These are phyloP conservation scores for Scaptomyza cyrtandrae DNA, from an alignment of 2,888 invertebrate species.

Conservation along the genomic window DNA sequence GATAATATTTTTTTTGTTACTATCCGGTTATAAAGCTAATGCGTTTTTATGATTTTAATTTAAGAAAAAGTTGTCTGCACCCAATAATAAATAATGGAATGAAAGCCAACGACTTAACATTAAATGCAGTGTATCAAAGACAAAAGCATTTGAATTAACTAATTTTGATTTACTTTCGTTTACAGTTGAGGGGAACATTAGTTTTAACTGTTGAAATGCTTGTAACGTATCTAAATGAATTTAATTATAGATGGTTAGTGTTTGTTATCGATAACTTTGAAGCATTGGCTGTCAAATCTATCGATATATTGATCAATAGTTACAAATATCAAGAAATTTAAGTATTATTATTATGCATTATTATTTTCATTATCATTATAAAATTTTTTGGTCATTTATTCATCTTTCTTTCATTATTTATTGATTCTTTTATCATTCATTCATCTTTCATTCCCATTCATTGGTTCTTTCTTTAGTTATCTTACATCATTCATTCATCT, in stretches of 20 bases:
- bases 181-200: not conserved
- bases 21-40: slow-evolving; percentile 6
- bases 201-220: not conserved
- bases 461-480: no score
- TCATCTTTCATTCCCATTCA: no score
- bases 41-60: slow-evolving; percentile 4
- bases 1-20: slow-evolving; percentile 2
- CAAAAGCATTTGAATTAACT: not conserved
- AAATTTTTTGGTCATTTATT: no score
- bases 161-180: not conserved
- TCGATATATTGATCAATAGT: not conserved
- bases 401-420: no score
- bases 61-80: slow-evolving; percentile 16
- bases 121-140: not conserved
- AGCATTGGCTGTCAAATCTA: no score
- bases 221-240: not conserved
- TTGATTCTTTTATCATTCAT: no score
- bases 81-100: slow-evolving; percentile 5
- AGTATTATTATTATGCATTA: no score
- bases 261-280: no score
- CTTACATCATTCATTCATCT: no score
- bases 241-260: no score
- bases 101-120: slow-evolving; percentile 16
- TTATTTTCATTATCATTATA: no score
- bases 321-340: not conserved